Evolutionary conservation across 2,888 invertebrate species (phyloP), one percentile per base, ranked within the genome.

Genomic region (Lobophora halterata): DNA sequence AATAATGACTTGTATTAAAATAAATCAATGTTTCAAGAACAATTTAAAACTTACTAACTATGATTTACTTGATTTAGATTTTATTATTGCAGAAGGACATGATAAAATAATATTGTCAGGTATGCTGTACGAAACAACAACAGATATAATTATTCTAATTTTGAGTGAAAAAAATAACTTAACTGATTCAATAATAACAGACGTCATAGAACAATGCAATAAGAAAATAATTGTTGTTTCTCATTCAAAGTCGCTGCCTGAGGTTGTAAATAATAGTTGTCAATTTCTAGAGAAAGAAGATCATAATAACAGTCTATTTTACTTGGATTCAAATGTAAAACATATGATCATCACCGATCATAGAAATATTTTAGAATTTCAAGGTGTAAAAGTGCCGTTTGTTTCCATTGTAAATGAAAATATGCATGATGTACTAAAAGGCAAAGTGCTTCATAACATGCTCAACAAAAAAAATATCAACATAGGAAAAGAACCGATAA

Each of bases 251-350:
- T 30, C 12, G 2, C 25, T 30, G 10, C 8, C 10, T 6, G 9
- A 10, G 14, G 4, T 1, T 7, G 1, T 16, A 16, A 21, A 7
- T 5, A 8, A 1, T 12, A 24, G 16, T 12, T 5, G 5, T n/a
- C 10, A 21, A 4, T 18, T 3, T 8, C 18, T 23, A 7, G 26
- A 25, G 20, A 4, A 20, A 3, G 1, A 12, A 6, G 36, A 37
- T 13, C 14, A 25, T 20, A 18, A 29, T 6, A 30, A 30, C 10
- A 25, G 24, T 6, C 16, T 37, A 8, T 9, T 10, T 13, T 24
- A 37, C 18, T 14, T 37, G 14, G 30, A 30, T 19, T 5, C 9
- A 17, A n/a, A 29, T 20, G 30, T 30, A n/a, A 30, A 30, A 30
- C 14, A 11, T 5, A 19, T 7, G 5, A 26, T 16, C 5, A 7